These are phyloP conservation scores for Valencia hispanica DNA, from an alignment of 2,797 vertebrate species.

Conservation along the genomic window DNA sequence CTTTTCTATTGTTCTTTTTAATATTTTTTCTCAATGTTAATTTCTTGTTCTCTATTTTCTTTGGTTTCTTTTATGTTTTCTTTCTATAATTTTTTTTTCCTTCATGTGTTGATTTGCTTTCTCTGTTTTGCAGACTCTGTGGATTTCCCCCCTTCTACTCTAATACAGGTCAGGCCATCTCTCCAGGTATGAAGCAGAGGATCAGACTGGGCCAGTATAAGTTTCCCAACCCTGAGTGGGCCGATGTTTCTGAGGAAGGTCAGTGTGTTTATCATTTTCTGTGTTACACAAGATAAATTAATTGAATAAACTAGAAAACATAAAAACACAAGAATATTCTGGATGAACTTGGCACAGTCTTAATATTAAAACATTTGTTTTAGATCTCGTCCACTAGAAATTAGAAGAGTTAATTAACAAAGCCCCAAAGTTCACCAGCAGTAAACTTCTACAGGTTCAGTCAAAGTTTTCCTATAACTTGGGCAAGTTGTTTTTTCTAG, in stretches of 20 bases:
- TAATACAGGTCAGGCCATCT: constrained; percentile 95
- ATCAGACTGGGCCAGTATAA: constrained; percentile 95
- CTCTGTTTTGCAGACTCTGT: constrained; percentile 83
- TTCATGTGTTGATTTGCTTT: constrained; percentile 1
- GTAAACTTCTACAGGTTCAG: neutral
- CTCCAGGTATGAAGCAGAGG: constrained; percentile 95
- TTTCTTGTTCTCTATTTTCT: neutral
- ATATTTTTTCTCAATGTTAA: neutral
- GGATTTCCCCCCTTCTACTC: constrained; percentile 97
- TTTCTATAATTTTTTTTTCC: neutral
- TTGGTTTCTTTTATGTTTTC: neutral
- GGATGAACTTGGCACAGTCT: neutral
- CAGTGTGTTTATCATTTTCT: neutral
- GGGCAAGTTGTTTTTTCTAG: neutral
- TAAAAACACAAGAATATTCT: neutral
- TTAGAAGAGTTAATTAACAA: neutral
- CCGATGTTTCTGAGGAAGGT: constrained; percentile 95
- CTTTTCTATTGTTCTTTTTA: neutral
- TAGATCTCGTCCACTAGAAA: neutral
- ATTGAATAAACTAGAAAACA: neutral
- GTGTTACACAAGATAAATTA: neutral
- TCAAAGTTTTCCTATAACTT: neutral
- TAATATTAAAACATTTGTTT: neutral
- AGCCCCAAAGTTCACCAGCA: neutral
- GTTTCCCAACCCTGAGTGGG: constrained; percentile 95